Evolutionary conservation across 2,797 vertebrate genomes (phyloP).

Genomic region (Carapus acus): DNA sequence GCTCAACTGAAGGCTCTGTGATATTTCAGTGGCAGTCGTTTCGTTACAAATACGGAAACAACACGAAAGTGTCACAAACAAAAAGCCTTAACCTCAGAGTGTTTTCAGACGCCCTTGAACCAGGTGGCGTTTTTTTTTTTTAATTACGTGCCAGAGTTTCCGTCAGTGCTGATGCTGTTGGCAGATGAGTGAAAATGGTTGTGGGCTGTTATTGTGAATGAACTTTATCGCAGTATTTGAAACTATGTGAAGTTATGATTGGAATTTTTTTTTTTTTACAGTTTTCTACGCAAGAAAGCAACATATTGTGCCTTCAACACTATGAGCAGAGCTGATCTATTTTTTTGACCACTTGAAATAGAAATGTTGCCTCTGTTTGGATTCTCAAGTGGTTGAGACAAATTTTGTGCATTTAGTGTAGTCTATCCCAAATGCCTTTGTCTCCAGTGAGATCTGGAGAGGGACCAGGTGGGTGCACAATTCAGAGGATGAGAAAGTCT

Average conservation of each 20-base stretch:
- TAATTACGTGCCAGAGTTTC: too few species aligned
- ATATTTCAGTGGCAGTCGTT: constrained; percentile 24
- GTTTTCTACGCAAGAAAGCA: constrained; percentile 40
- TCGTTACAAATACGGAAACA: constrained; percentile 27
- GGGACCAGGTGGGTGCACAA: constrained; percentile 57
- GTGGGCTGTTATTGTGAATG: constrained; percentile 47
- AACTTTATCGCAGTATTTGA: constrained; percentile 62
- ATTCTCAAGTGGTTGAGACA: constrained; percentile 22
- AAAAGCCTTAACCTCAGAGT: constrained; percentile 43
- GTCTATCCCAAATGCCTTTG: constrained; percentile 57
- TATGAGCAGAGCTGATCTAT: constrained; percentile 26
- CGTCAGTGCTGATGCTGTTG: constrained; percentile 11
- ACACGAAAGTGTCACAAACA: constrained; percentile 42
- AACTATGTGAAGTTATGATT: constrained; percentile 52
- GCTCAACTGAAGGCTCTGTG: constrained; percentile 29
- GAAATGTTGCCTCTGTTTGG: constrained; percentile 17
- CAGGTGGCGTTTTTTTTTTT: too few species aligned
- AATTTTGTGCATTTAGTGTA: constrained; percentile 36
- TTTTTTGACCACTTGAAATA: constrained; percentile 27
- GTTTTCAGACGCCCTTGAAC: constrained; percentile 39
- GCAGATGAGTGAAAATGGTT: constrained; percentile 34
- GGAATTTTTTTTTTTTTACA: constrained; percentile 19
- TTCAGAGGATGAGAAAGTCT: constrained; percentile 45
- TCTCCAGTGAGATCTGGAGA: constrained; percentile 55
- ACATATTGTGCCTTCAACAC: constrained; percentile 59